Base-by-base conservation (phyloP, 1,140 invertebrate genomes). In the Alviniconcha marisindica region DNA sequence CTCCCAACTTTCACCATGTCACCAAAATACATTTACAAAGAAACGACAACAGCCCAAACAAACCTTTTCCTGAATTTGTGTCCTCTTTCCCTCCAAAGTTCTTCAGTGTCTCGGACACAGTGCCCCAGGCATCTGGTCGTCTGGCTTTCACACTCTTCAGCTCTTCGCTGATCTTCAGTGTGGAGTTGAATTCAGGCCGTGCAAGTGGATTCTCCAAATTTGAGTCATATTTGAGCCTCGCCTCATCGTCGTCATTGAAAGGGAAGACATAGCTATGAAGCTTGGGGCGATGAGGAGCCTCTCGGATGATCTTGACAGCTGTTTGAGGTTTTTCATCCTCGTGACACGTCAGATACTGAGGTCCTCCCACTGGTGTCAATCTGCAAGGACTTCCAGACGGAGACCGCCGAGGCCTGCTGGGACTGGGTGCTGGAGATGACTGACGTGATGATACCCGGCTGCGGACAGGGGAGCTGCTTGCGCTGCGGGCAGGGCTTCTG, bases 1-100 rank as follows among this genome's bases (percentile, higher is more conserved):
- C n/a, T n/a, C n/a, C 18, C 3, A n/a, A 56, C 18, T 56, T 21
- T 21, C 18, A 56, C 54, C n/a, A 56, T 21, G 18, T 1, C 18
- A 56, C 1, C 18, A 56, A 21, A 21, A 1, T 2, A 24, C 10
- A 28, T 66, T 18, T 12, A 66, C 12, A 24, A 66, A 28, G n/a
- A n/a, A n/a, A n/a, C n/a, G n/a, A n/a, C n/a, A n/a, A n/a, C n/a
- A 31, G 0, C 63, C 12, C 63, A 33, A 7, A 40, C 60, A 74
- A 60, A 92, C 91, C 89, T 92, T 92, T 85, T 92, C 91, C 81
- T 87, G 89, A 12, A 92, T 88, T 54, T 91, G 87, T 31, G 88
- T 83, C 83, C 83, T 87, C 48, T 83, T 87, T 14, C 73, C 71
- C n/a, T 90, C 86, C n/a, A 88, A 91, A 24, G 85, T n/a, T 76